Base-by-base conservation (phyloP, 2,113 vertebrate genomes). In the Cinclus mexicanus region DNA sequence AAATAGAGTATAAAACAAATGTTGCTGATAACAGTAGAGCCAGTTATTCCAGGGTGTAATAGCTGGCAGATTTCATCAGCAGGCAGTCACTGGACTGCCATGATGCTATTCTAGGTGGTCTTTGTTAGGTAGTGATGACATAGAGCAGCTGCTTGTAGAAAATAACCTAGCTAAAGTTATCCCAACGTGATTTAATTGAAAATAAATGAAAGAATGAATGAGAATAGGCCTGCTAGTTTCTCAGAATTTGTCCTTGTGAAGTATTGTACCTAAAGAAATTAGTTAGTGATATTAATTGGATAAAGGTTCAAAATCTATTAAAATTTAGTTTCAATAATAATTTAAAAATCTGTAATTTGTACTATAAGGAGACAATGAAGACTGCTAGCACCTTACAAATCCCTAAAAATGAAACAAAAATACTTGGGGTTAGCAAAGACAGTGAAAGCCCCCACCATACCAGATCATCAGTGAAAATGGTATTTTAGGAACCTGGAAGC, bases 141-240 rank as follows among this genome's bases (percentile, higher is more conserved):
- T 59, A 95, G 80, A 94, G 68, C 96, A 97, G 95, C 96, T 97
- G 96, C 60, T 41, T 92, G 94, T 89, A 94, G 86, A 97, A 97
- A 96, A 97, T 97, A 97, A 89, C 91, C 24, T 56, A 44, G 56
- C 96, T 92, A 95, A 96, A 96, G 89, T 95, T 96, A 93, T 90
- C 72, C 15, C 68, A 61, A 59, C 72, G 86, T 95, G 24, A 81
- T 89, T 75, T 70, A 92, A 81, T 44, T 90, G 64, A 92, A 92
- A 83, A 56, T 25, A 80, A 92, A 50, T 74, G 68, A 56, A 84
- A 93, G 59, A 92, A 71, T 71, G 55, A 70, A 83, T 0, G 15
- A 81, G 74, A 94, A 74, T 12, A 93, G 49, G 8, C 37, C 20
- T 53, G 17, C 16, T 74, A 10, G 3, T 61, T 63, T 78, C 35